Percentiles rank a stretch among this genome's conserved stretches.
phyloP scores from a whole-genome alignment of 1,140 invertebrate genomes.

The Drosophila melanogaster region DNA sequence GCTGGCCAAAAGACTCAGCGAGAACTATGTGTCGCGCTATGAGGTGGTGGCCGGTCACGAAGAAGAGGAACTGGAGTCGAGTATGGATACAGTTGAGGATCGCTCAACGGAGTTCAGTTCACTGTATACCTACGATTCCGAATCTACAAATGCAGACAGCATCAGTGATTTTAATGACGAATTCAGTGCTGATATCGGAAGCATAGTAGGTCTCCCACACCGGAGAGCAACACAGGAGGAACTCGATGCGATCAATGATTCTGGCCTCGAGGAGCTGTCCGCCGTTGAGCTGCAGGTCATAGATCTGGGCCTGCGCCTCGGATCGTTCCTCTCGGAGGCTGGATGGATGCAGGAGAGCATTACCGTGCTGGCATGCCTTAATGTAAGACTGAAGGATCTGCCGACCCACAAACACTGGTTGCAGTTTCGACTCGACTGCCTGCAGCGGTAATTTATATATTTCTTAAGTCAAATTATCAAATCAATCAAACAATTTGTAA shows the following conservation, averaged over 20 bases:
- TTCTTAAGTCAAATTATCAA: too few species aligned
- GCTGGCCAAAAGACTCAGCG: conserved; percentile 60
- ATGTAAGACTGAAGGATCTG: conserved; percentile 86
- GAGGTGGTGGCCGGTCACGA: not conserved
- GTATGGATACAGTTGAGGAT: not conserved
- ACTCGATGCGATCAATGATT: conserved; percentile 6
- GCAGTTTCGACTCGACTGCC: conserved; percentile 89
- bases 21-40: conserved; percentile 46
- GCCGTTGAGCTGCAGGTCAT: conserved; percentile 73
- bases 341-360: conserved; percentile 92
- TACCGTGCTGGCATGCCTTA: conserved; percentile 88
- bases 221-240: not conserved
- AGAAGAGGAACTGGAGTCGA: not conserved
- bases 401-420: conserved; percentile 84
- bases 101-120: not conserved
- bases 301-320: conserved; percentile 87
- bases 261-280: conserved; percentile 12
- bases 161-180: not conserved
- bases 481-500: not conserved
- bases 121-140: conserved; percentile 1
- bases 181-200: too few species aligned
- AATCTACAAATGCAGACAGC: not conserved
- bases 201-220: too few species aligned
- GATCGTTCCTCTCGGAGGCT: conserved; percentile 93
- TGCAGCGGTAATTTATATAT: conserved; percentile 87